These are phyloP conservation scores for Limnephilus lunatus DNA, from an alignment of 2,888 invertebrate genomes.

Conservation along the genomic window DNA sequence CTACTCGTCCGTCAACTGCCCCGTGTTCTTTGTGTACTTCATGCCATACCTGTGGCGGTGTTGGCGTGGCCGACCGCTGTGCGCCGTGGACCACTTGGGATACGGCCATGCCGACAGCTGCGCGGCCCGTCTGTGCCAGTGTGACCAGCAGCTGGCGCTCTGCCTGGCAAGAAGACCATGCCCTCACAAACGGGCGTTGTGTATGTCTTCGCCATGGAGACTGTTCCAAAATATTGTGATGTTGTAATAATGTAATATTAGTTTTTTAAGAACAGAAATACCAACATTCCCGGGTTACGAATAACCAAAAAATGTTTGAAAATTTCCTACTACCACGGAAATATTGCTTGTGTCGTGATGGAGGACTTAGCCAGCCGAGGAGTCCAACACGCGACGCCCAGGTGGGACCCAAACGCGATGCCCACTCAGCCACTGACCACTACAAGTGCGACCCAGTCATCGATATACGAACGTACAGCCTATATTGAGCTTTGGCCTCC, in stretches of 20 bases:
- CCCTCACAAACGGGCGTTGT: constrained; percentile 83
- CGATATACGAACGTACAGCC: no score
- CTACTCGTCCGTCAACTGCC: constrained; percentile 88
- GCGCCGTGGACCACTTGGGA: constrained; percentile 79
- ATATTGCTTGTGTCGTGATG: no score
- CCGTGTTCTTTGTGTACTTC: constrained; percentile 89
- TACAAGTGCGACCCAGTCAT: no score
- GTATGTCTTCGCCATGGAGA: constrained; percentile 85
- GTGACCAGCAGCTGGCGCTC: constrained; percentile 87
- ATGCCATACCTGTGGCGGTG: constrained; percentile 94
- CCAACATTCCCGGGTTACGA: no score
- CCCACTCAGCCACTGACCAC: no score
- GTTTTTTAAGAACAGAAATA: neutral
- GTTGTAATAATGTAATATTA: constrained; percentile 69
- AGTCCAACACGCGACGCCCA: no score
- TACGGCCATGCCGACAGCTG: constrained; percentile 82
- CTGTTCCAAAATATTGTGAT: constrained; percentile 86
- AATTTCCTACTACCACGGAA: no score
- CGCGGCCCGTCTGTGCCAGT: constrained; percentile 88
- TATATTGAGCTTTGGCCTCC: no score
- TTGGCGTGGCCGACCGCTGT: constrained; percentile 85
- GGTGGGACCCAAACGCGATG: no score
- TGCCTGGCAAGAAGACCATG: constrained; percentile 88
- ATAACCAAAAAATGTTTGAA: no score
- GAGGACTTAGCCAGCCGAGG: no score